phyloP scores from a whole-genome alignment of 1,140 invertebrate species.

The Cataglyphis hispanica region DNA sequence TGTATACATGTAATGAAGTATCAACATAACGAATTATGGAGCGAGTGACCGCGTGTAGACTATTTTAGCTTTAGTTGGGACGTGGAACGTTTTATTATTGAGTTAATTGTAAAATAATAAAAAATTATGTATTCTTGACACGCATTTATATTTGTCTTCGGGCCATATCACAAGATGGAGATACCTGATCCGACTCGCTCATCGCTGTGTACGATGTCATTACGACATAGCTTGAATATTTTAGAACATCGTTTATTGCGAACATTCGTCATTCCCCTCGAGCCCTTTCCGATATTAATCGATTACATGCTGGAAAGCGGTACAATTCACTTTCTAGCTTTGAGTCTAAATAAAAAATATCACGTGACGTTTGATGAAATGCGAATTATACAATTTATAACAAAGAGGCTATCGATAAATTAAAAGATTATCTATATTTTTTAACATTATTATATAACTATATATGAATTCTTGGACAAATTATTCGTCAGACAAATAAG shows the following conservation, averaged over 20 bases:
- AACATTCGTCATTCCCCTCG: background rate
- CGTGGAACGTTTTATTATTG: constrained; percentile 67
- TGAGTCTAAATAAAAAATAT: background rate
- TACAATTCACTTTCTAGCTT: constrained; percentile 1
- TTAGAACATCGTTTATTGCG: constrained; percentile 42
- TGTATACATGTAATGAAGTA: constrained; percentile 33
- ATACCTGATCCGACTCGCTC: background rate
- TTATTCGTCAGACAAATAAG: too few relatives aligned
- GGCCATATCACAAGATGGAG: background rate
- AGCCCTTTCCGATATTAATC: constrained; percentile 32
- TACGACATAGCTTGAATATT: constrained; percentile 45
- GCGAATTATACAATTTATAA: background rate
- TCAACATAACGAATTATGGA: constrained; percentile 12
- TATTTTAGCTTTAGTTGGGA: constrained; percentile 65
- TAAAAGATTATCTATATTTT: too few relatives aligned
- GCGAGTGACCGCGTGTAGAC: constrained; percentile 61
- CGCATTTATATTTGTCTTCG: constrained; percentile 2
- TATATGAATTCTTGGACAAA: too few relatives aligned
- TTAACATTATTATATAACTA: too few relatives aligned
- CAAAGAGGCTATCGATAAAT: background rate
- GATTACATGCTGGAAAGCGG: constrained; percentile 5
- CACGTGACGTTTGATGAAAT: background rate
- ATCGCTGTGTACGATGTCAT: background rate
- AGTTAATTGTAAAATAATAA: constrained; percentile 75
- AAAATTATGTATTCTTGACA: constrained; percentile 73